Conservation (phyloP, 2,797 vertebrate genomes). For the Parambassis ranga region DNA sequence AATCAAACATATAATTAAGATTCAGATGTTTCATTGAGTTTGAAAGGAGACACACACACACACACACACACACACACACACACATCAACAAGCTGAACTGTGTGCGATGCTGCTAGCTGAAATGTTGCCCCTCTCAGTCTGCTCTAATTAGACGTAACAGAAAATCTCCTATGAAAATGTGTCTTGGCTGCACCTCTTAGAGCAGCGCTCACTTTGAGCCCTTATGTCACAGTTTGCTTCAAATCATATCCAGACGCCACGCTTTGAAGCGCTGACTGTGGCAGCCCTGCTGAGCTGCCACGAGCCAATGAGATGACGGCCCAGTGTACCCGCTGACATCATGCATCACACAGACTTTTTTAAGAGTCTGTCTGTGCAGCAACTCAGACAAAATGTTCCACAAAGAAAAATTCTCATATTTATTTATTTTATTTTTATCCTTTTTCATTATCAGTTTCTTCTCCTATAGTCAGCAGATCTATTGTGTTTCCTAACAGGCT, state of each 20-base stretch:
- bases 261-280: no score
- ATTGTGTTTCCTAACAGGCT: slow-evolving; percentile 39
- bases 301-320: slow-evolving; percentile 18
- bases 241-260: slow-evolving; percentile 33
- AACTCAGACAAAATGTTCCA: slow-evolving; percentile 24
- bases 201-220: slow-evolving; percentile 14
- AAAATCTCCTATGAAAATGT: slow-evolving; percentile 27
- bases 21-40: not conserved
- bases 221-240: slow-evolving; percentile 32
- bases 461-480: slow-evolving; percentile 41
- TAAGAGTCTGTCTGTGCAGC: slow-evolving; percentile 25
- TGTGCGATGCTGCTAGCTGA: not conserved
- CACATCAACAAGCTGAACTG: not conserved
- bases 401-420: slow-evolving; percentile 42
- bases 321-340: slow-evolving; percentile 29
- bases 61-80: not conserved
- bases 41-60: not conserved
- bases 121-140: not conserved
- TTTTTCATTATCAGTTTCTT: slow-evolving; percentile 54
- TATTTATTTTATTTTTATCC: slow-evolving; percentile 31
- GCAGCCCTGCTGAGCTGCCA: not conserved
- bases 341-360: slow-evolving; percentile 28
- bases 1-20: not conserved
- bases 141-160: slow-evolving; percentile 9
- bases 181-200: slow-evolving; percentile 24